Percentiles rank a stretch among this genome's conserved stretches.
Evolutionary conservation across 2,113 vertebrate genomes (phyloP).

Genomic region (Drymodes brunneopygia): DNA sequence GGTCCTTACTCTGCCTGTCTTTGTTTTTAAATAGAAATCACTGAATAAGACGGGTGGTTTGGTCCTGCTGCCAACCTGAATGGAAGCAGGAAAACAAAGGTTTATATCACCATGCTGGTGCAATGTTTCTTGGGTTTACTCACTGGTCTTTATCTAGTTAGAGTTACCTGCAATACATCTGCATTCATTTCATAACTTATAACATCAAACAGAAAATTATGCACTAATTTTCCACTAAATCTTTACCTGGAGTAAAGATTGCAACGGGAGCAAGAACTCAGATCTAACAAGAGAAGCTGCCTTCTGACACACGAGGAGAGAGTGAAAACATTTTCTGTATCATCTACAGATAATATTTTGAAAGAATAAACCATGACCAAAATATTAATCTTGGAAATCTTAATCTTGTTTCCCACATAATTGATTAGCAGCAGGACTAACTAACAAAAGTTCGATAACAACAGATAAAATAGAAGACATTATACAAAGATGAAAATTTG

Average conservation of each 20-base stretch:
- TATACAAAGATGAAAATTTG: neutral
- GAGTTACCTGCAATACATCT: neutral
- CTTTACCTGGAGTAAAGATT: neutral
- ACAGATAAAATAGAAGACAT: neutral
- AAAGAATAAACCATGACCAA: neutral
- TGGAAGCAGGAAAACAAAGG: neutral
- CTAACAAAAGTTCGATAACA: neutral
- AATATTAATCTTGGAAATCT: neutral
- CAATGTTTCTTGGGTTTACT: neutral
- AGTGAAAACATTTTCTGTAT: neutral
- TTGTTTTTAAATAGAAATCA: neutral
- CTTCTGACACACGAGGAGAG: neutral
- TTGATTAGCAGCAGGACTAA: neutral
- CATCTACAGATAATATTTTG: neutral
- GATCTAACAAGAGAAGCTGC: neutral
- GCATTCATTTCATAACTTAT: neutral
- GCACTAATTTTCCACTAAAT: neutral
- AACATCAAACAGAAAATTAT: neutral
- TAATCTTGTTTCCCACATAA: neutral
- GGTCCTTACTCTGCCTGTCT: neutral
- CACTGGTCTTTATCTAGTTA: neutral
- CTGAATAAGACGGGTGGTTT: neutral
- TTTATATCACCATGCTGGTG: neutral
- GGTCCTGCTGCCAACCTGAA: neutral
- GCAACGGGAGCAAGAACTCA: neutral